Base-by-base conservation (phyloP, 2,888 invertebrate genomes). In the Brenthis ino region DNA sequence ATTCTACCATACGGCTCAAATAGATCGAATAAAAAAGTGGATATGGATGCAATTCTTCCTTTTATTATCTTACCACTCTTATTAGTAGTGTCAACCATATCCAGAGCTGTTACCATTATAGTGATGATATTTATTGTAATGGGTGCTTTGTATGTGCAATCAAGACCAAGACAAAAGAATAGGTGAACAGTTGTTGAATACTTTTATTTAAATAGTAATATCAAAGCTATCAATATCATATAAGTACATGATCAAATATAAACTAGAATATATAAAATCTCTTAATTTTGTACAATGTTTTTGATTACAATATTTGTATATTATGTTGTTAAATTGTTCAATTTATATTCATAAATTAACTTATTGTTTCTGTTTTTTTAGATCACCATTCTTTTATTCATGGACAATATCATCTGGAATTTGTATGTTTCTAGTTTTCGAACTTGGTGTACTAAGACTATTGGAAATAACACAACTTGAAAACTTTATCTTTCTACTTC, bases 321-420 rank as follows among this genome's bases (percentile, higher is more conserved):
- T 24, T 14, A 24, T 20, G 14, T 24, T 50, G 11, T 12, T 28
- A 20, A 37, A 53, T n/a, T 33, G 16, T 12, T 12, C 5, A 53
- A n/a, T 3, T 33, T 28, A 50, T 20, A 20, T 20, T 20, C 50
- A 28, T 28, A 48, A 57, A 37, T 60, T 24, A 65, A 13, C 67
- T 65, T 60, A 2, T 43, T 51, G 37, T 1, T 16, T 16, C 16
- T 16, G 16, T 16, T 16, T 68, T 87, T 86, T n/a, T 81, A 93
- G 95, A 70, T 95, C 96, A 1, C 95, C 95, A 79, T 97, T 97
- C 84, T 97, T 97, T 83, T 93, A 94, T 71, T 94, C 95, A 75
- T 97, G 97, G 97, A 94, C 95, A 1, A 80, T 96, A 55, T 94
- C 95, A 57, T 96, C 97, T 12, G 93, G 95, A 4, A 77, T 95